Base-by-base conservation (phyloP, 1,140 invertebrate genomes). In the Idris sp. region DNA sequence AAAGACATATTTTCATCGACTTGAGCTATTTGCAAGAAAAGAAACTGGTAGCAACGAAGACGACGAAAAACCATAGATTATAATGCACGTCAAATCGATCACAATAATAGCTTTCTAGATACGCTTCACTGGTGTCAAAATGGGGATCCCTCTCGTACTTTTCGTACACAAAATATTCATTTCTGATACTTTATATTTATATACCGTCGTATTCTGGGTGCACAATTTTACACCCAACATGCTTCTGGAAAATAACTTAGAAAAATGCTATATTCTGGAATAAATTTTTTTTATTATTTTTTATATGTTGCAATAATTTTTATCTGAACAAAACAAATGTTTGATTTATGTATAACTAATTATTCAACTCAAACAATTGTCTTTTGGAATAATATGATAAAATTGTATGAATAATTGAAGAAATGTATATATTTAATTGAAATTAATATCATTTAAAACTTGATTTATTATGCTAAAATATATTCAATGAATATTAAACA, bases 41-140 rank as follows among this genome's bases (percentile, higher is more conserved):
- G 36, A 59, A 41, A 48, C 48, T 48, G 65, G 36, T 36, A 44
- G 36, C 2, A 53, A 22, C 35, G 5, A 56, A 73, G 59, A 64
- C 59, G 43, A 7, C 14, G 13, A 38, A 74, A 58, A 65, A 61
- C 48, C 48, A 40, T 43, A 53, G 43, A 65, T 28, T 73, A 65
- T 56, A 26, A 36, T 40, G 31, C 44, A 51, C 49, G 48, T 62
- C 41, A 62, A 62, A 71, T 71, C 67, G 67, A 71, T 71, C 67
- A 71, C 33, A 36, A 62, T 54, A 51, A 61, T 44, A 35, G 65
- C 46, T 61, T 10, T 10, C 48, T 28, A 71, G 67, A 62, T 54
- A 71, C 41, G 58, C 65, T 54, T 38, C 28, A 53, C 36, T 61
- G 54, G 51, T 59, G 65, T 43, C 64, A 59, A 59, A 58, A 31